Conservation (phyloP, 2,888 invertebrate species). For the Drosophila dives region DNA sequence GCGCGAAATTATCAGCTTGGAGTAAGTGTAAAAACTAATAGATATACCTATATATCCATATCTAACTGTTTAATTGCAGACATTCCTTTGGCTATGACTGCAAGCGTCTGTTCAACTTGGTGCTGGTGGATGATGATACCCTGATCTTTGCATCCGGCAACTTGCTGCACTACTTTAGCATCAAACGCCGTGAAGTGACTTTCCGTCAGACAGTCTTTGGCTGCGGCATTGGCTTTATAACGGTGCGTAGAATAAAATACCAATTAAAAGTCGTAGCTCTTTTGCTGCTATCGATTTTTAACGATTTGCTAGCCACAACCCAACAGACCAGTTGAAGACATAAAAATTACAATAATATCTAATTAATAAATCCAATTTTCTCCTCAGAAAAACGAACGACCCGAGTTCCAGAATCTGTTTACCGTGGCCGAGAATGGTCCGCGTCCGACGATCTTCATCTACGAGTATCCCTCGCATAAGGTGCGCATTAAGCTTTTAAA, state of each 20-base stretch:
- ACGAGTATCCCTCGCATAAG: slow-evolving; percentile 92
- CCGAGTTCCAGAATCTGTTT: slow-evolving; percentile 87
- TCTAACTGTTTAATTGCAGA: slow-evolving; percentile 84
- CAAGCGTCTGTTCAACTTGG: slow-evolving; percentile 91
- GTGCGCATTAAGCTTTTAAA: slow-evolving; percentile 90
- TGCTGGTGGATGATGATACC: slow-evolving; percentile 90
- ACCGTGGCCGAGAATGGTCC: slow-evolving; percentile 94
- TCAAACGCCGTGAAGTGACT: slow-evolving; percentile 88
- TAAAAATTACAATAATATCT: not conserved
- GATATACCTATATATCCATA: not conserved
- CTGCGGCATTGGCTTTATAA: slow-evolving; percentile 92
- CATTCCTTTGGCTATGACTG: slow-evolving; percentile 95
- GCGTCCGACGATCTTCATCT: slow-evolving; percentile 91
- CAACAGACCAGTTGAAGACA: not conserved
- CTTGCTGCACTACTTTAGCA: slow-evolving; percentile 90
- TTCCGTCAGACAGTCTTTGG: slow-evolving; percentile 91
- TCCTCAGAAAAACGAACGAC: slow-evolving; percentile 88
- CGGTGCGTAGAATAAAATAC: slow-evolving; percentile 86
- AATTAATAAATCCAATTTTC: not conserved
- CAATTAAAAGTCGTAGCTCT: no score
- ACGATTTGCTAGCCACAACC: no score
- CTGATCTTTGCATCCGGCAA: slow-evolving; percentile 93
- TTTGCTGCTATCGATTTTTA: no score
- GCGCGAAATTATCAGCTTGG: slow-evolving; percentile 69
- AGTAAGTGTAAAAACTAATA: slow-evolving; percentile 56